Conservation (phyloP, 2,797 vertebrate species). For the Clarias fuscus region DNA sequence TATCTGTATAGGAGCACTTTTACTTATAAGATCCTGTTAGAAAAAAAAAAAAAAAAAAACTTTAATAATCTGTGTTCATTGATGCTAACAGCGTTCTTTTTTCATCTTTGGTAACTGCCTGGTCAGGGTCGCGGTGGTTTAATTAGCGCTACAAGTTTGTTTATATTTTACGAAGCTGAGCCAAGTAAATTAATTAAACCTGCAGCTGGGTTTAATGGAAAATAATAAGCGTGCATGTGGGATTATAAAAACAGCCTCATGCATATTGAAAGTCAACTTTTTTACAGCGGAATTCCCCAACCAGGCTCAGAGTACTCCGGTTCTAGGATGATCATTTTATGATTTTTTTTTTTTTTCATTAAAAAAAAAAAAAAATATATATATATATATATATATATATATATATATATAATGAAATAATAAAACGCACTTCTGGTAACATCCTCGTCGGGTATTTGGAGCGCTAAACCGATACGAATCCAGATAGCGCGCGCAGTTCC, state of each 20-base stretch:
- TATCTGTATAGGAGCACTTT: background rate
- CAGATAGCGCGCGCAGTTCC: background rate
- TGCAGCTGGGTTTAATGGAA: background rate
- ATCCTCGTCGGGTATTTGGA: background rate
- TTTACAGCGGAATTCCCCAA: background rate
- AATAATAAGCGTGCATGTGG: background rate
- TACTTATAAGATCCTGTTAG: background rate
- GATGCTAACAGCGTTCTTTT: background rate
- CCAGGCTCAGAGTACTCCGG: background rate
- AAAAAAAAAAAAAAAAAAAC: background rate
- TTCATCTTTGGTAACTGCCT: background rate
- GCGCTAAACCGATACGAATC: too few relatives aligned
- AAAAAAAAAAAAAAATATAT: background rate
- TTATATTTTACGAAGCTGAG: background rate
- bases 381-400: too few relatives aligned
- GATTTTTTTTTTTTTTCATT: background rate
- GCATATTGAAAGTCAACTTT: background rate
- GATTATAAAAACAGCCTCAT: background rate
- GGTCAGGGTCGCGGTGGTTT: background rate
- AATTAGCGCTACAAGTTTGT: background rate
- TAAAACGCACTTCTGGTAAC: background rate
- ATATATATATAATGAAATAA: background rate
- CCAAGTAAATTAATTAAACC: background rate
- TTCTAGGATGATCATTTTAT: background rate
- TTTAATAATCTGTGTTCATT: background rate